Evolutionary conservation across 2,888 invertebrate species (phyloP), one percentile per base, ranked within the genome.

Genomic region (Prosapia bicincta): DNA sequence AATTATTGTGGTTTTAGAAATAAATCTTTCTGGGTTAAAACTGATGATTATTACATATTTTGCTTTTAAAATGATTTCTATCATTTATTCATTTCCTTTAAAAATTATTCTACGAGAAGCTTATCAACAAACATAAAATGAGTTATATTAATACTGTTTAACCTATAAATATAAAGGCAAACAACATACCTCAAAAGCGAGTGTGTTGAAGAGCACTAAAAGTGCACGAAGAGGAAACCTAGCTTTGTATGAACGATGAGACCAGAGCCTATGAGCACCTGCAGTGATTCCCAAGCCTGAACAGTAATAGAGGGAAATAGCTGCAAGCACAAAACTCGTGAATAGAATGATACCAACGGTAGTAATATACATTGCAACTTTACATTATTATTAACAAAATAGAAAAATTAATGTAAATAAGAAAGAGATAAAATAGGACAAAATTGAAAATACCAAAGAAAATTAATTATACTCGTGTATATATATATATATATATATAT

Each of bases 241-340:
- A 7, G 98, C 98, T 87, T 98, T 98, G 88, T 98, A 99, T 0
- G 97, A 91, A 83, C 94, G 91, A 86, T 99, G 99, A 0, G 98
- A 90, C 98, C 98, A 99, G 30, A 98, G 89, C 81, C 99, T 88
- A 86, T 99, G 99, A 1, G 96, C 97, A 26, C 99, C 99, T 24
- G 97, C 98, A 20, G 99, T 99, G 79, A 99, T 95, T 23, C 99
- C 98, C 78, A 98, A 85, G 5, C 95, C 98, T 9, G 93, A 92
- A 79, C 90, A 85, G 75, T 93, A 86, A 85, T 96, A 96, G 76
- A 95, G 84, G 1, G 92, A 72, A 76, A 92, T 86, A 13, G 93
- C 97, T 93, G 86, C 13, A 88, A 85, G 81, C 80, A 28, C 30
- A 23, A n/a, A 68, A 25, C n/a, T n/a, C n/a, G n/a, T n/a, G n/a